Conservation (phyloP, 2,888 invertebrate genomes). For the Eutolmus rufibarbis region DNA sequence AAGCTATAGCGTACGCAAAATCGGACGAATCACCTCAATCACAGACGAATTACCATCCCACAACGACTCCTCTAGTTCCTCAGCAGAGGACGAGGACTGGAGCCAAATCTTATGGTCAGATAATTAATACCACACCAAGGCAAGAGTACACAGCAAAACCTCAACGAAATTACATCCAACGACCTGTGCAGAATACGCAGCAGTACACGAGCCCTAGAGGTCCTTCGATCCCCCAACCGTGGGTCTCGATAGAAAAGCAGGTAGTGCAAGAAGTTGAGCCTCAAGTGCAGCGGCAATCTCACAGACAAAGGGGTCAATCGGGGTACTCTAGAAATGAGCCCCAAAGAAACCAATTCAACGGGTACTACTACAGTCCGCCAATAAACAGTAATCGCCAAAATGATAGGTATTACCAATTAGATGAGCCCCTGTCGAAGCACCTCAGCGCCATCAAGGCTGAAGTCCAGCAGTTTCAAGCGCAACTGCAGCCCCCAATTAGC, state of each 20-base stretch:
- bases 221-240: constrained; percentile 38
- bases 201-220: not conserved
- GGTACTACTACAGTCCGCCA: constrained; percentile 53
- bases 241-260: constrained; percentile 55
- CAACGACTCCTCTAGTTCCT: constrained; percentile 69
- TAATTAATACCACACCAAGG: constrained; percentile 63
- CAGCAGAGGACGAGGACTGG: constrained; percentile 48
- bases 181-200: constrained; percentile 66
- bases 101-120: not conserved
- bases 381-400: constrained; percentile 51
- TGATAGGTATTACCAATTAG: constrained; percentile 52
- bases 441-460: constrained; percentile 50
- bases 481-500: constrained; percentile 63
- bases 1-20: constrained; percentile 63
- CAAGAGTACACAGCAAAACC: constrained; percentile 27
- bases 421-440: constrained; percentile 16
- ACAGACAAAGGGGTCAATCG: not conserved
- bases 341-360: constrained; percentile 53
- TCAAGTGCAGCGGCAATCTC: constrained; percentile 47
- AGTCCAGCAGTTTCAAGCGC: constrained; percentile 73
- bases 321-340: constrained; percentile 4
- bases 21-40: constrained; percentile 58
- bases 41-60: constrained; percentile 55
- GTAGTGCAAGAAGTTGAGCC: constrained; percentile 52
- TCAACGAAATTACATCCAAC: constrained; percentile 51